Conservation (phyloP, 2,113 vertebrate species). For the Lipotes vexillifer region DNA sequence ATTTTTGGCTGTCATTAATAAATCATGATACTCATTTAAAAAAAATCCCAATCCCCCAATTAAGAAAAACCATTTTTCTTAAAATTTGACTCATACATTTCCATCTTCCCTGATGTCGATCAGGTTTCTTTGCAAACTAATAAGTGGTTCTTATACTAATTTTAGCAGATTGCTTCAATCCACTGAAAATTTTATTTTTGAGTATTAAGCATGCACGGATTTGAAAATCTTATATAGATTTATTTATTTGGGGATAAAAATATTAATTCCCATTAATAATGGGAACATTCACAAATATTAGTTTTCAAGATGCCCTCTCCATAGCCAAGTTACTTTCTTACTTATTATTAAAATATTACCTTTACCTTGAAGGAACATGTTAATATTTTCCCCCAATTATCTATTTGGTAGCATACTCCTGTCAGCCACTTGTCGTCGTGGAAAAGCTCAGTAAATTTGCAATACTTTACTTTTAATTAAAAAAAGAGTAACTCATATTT, state of each 20-base stretch:
- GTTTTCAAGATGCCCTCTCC: not conserved
- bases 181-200: not conserved
- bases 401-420: not conserved
- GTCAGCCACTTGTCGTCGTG: not conserved
- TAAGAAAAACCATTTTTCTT: constrained; percentile 12
- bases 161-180: not conserved
- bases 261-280: not conserved
- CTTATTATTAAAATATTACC: not conserved
- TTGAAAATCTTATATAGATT: not conserved
- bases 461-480: not conserved
- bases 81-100: not conserved
- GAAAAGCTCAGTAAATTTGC: not conserved
- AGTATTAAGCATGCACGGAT: not conserved
- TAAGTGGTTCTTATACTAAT: not conserved
- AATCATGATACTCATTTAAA: not conserved
- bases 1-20: not conserved
- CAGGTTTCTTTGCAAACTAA: not conserved
- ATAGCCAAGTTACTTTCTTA: not conserved
- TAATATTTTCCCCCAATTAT: not conserved
- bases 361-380: not conserved
- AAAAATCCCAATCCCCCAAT: not conserved
- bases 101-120: not conserved
- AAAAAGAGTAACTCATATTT: not conserved
- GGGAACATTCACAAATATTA: not conserved
- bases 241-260: not conserved